Conservation (phyloP, 23 tunicate species). For the Trididemnum clinides region DNA sequence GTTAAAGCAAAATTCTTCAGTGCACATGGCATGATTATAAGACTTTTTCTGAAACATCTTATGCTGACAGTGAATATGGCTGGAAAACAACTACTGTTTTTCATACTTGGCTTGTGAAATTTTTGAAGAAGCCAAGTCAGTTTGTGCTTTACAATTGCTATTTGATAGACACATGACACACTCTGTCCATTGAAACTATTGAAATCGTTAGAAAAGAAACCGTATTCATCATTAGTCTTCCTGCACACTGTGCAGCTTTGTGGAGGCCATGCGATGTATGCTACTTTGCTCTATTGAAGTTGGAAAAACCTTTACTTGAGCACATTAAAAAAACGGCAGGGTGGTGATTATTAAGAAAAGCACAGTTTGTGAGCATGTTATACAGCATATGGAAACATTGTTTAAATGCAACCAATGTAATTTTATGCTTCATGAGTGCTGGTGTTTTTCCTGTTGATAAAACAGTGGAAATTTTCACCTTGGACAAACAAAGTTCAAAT, state of each 20-base stretch:
- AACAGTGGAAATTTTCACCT: not conserved
- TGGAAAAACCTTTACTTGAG: not conserved
- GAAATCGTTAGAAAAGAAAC: slow-evolving; percentile 3
- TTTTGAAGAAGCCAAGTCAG: not conserved
- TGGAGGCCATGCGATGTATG: slow-evolving; percentile 6
- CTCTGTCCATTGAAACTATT: slow-evolving; percentile 12
- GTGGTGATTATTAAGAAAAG: slow-evolving; percentile 7
- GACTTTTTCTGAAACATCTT: slow-evolving; percentile 12
- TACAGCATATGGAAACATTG: slow-evolving; percentile 1
- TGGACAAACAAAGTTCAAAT: not conserved
- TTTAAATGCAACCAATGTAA: slow-evolving; percentile 19
- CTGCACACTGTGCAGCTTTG: slow-evolving; percentile 25
- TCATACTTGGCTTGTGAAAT: slow-evolving; percentile 11
- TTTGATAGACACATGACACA: slow-evolving; percentile 32
- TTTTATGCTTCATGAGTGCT: not conserved
- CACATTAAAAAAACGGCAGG: slow-evolving; percentile 10
- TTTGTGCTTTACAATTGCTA: not conserved
- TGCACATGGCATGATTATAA: slow-evolving; percentile 2
- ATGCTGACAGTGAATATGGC: slow-evolving; percentile 11
- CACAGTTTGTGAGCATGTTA: slow-evolving; percentile 24
- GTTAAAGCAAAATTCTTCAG: slow-evolving; percentile 25
- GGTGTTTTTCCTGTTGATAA: slow-evolving; percentile 22
- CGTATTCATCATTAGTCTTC: not conserved
- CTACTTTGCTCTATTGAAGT: slow-evolving; percentile 38
- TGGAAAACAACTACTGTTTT: slow-evolving; percentile 13